These are phyloP conservation scores for Andricus grossulariae DNA, from an alignment of 1,140 invertebrate species.

Conservation along the genomic window DNA sequence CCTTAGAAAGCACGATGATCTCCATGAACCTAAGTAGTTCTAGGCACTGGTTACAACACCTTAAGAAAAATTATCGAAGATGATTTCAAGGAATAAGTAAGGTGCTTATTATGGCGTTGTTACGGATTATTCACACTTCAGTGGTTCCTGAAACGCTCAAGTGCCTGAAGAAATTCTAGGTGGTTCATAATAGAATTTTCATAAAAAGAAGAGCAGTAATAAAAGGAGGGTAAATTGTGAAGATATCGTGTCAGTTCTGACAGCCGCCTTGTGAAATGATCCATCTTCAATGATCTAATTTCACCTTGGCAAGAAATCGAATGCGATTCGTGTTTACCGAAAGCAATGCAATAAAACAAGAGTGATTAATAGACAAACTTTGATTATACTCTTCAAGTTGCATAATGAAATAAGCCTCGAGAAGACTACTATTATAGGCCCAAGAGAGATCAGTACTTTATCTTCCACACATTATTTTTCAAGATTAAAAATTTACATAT, in stretches of 20 bases:
- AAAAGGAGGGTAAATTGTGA: neutral
- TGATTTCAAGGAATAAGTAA: neutral
- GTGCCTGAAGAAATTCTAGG: neutral
- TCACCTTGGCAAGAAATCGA: neutral
- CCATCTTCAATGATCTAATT: slow-evolving; percentile 21
- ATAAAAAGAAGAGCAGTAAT: slow-evolving; percentile 7
- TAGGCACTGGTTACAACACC: neutral
- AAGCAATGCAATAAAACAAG: no score
- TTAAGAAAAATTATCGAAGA: neutral
- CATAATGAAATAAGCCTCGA: no score
- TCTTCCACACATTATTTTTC: no score
- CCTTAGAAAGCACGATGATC: neutral
- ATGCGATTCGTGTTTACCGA: no score
- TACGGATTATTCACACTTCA: slow-evolving; percentile 36
- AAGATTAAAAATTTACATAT: no score
- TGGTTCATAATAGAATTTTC: slow-evolving; percentile 25
- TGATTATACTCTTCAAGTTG: no score
- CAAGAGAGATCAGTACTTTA: no score
- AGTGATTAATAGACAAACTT: no score
- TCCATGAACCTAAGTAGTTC: neutral
- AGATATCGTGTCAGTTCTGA: neutral
- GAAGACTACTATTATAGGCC: no score
- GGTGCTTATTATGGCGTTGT: slow-evolving; percentile 35
- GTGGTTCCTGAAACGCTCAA: slow-evolving; percentile 21
- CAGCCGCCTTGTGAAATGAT: neutral